Conservation (phyloP, 2,113 vertebrate genomes). For the Copsychus sechellarum region DNA sequence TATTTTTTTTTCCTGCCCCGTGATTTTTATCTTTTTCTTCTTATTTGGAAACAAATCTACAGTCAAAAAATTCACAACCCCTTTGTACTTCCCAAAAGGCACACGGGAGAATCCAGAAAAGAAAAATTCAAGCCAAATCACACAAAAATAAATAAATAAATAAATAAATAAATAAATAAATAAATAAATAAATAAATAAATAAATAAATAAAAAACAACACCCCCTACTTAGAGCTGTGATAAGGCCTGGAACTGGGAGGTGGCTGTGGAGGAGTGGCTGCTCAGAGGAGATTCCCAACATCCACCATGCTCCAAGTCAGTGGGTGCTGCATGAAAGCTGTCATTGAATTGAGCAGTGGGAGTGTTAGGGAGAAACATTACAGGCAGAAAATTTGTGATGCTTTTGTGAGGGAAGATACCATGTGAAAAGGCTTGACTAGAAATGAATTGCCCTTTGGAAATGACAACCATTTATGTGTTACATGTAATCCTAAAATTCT, state of each 20-base stretch:
- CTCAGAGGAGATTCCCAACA: background rate
- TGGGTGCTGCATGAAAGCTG: background rate
- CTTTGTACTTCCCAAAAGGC: background rate
- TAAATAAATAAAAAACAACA: background rate
- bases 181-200: background rate
- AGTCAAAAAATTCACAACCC: background rate
- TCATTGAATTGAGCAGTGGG: background rate
- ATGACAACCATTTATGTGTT: background rate
- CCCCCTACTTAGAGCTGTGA: background rate
- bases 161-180: background rate
- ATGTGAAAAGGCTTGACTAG: background rate
- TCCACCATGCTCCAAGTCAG: rapidly evolving
- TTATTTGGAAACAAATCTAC: background rate
- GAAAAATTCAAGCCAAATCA: background rate
- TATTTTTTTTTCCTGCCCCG: background rate
- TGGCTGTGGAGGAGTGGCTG: background rate
- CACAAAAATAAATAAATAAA: background rate
- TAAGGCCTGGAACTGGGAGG: background rate
- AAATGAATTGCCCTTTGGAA: background rate
- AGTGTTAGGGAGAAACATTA: background rate
- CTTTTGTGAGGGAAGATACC: background rate
- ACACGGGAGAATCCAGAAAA: background rate
- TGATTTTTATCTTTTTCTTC: background rate
- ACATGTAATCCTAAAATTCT: background rate
- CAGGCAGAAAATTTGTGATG: background rate